Percentiles rank a stretch among this genome's conserved stretches.
Conservation (phyloP, 2,888 invertebrate species). For the Lasioglossum vierecki region DNA sequence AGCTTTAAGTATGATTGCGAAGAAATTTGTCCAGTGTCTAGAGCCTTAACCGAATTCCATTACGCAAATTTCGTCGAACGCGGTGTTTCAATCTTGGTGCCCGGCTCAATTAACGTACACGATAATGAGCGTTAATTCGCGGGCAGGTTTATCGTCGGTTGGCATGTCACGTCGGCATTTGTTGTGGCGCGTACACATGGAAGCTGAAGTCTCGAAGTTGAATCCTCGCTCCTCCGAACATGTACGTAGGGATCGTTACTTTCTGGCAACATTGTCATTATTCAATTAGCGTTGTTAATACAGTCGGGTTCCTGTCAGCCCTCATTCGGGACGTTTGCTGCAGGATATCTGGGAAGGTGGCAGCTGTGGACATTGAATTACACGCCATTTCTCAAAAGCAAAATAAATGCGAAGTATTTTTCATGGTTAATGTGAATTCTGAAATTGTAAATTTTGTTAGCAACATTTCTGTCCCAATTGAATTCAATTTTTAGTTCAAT, state of each 20-base stretch:
- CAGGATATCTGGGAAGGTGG: neutral
- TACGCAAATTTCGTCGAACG: slow-evolving; percentile 29
- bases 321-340: neutral
- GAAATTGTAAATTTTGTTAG: neutral
- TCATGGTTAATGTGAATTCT: neutral
- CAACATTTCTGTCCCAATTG: neutral
- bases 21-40: slow-evolving; percentile 30
- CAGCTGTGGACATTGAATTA: neutral
- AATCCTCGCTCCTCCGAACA: neutral
- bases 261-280: slow-evolving; percentile 12
- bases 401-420: neutral
- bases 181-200: slow-evolving; percentile 28
- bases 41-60: slow-evolving; percentile 30
- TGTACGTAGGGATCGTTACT: neutral
- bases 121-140: slow-evolving; percentile 58
- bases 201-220: too few relatives aligned
- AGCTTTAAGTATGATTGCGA: slow-evolving; percentile 15
- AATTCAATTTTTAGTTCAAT: neutral
- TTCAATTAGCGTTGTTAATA: slow-evolving; percentile 1
- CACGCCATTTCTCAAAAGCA: neutral
- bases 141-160: slow-evolving; percentile 50
- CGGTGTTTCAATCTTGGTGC: slow-evolving; percentile 49
- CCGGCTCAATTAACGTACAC: slow-evolving; percentile 49
- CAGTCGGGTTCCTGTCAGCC: too few relatives aligned
- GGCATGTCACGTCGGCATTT: slow-evolving; percentile 50